Percentiles rank a stretch among this genome's conserved stretches.
phyloP scores from a whole-genome alignment of 2,888 invertebrate genomes.

The Fragum sueziense region DNA sequence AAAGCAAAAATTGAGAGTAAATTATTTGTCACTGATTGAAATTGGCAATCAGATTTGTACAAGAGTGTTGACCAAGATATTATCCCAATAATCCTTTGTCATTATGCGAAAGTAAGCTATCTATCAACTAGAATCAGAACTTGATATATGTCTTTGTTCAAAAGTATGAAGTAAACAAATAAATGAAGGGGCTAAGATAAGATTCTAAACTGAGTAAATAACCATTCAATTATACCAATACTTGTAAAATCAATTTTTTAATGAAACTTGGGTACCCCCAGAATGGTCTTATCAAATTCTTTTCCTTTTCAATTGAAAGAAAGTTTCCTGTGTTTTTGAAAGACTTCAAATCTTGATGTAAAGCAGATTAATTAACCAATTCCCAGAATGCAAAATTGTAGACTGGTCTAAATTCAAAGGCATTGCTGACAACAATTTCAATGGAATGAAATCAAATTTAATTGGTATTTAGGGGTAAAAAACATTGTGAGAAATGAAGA shows the following conservation, averaged over 20 bases:
- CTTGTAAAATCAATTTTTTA: constrained; percentile 10
- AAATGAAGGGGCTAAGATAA: constrained; percentile 1
- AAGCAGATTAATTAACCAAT: too few species aligned
- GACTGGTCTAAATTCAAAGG: too few species aligned
- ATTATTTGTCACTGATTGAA: too few species aligned
- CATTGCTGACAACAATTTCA: too few species aligned
- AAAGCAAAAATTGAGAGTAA: too few species aligned
- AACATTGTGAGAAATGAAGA: not conserved
- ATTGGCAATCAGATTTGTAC: constrained; percentile 8
- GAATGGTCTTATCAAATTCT: not conserved
- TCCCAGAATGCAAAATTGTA: not conserved
- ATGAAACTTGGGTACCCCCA: not conserved
- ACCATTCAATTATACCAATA: constrained; percentile 11
- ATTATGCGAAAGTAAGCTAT: constrained; percentile 12
- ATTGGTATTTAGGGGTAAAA: not conserved
- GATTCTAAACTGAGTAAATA: not conserved
- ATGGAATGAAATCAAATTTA: too few species aligned
- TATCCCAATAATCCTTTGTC: not conserved
- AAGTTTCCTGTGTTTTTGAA: not conserved
- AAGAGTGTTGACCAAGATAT: not conserved
- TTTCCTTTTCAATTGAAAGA: too few species aligned
- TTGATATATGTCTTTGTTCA: constrained; percentile 1
- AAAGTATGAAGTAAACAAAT: constrained; percentile 17
- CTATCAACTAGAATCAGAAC: not conserved
- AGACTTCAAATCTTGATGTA: not conserved